Percentiles rank a stretch among this genome's conserved stretches.
These are phyloP conservation scores for Nesidiocoris tenuis DNA, from an alignment of 2,888 invertebrate species.

Conservation along the genomic window DNA sequence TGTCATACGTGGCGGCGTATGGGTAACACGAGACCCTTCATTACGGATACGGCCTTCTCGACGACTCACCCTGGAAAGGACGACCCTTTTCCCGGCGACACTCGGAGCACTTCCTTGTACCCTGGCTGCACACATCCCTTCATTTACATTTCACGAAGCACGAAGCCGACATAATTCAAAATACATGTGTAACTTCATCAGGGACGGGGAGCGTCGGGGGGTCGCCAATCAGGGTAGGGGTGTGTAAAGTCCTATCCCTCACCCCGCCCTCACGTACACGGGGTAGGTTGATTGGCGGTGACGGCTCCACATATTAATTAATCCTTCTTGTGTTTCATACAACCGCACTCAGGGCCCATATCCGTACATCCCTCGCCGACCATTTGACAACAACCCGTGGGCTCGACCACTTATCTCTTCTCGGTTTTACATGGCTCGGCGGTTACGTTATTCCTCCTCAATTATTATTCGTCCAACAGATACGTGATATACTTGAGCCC, in stretches of 20 bases:
- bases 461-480: no score
- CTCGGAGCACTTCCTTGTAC: neutral
- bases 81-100: neutral
- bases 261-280: neutral
- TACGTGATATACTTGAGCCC: no score
- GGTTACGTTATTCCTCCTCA: neutral
- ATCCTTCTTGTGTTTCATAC: slow-evolving; percentile 12
- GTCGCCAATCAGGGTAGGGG: slow-evolving; percentile 17
- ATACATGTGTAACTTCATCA: slow-evolving; percentile 31
- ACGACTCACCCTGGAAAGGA: neutral
- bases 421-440: neutral
- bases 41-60: neutral
- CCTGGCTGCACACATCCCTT: slow-evolving; percentile 6
- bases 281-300: slow-evolving; percentile 17
- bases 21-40: slow-evolving; percentile 29
- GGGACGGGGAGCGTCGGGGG: neutral
- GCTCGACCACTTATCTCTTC: neutral
- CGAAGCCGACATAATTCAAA: slow-evolving; percentile 31
- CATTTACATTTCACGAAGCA: slow-evolving; percentile 22
- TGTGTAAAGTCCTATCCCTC: neutral
- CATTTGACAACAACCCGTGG: neutral
- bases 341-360: neutral
- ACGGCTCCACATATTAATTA: slow-evolving; percentile 22
- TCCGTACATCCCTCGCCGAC: neutral
- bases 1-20: slow-evolving; percentile 14